These are phyloP conservation scores for Arctocebus calabarensis DNA, from an alignment of 2,797 vertebrate genomes.

Conservation along the genomic window DNA sequence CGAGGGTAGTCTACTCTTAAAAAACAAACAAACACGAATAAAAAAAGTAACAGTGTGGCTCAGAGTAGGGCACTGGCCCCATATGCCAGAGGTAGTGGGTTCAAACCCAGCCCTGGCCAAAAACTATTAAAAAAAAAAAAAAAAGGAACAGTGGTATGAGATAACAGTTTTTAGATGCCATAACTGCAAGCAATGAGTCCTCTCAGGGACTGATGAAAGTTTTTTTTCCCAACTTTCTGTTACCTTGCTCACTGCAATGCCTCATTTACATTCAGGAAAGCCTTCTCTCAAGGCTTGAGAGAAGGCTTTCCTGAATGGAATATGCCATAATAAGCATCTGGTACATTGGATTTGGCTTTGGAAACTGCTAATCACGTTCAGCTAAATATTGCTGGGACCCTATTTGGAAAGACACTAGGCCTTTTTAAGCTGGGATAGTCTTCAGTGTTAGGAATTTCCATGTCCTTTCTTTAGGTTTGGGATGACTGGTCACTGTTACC, in stretches of 20 bases:
- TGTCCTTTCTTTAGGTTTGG: constrained; percentile 32
- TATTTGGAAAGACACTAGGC: constrained; percentile 43
- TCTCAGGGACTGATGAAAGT: not conserved
- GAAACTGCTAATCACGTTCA: constrained; percentile 39
- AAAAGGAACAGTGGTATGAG: not conserved
- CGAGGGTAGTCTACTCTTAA: too few relatives aligned
- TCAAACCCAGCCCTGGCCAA: too few relatives aligned
- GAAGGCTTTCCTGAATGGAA: constrained; percentile 35
- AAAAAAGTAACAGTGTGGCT: too few relatives aligned
- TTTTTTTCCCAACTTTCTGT: not conserved
- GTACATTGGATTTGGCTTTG: constrained; percentile 20
- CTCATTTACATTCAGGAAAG: too few relatives aligned
- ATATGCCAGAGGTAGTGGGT: too few relatives aligned
- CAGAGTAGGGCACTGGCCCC: too few relatives aligned
- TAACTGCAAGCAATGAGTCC: not conserved
- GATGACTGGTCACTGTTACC: not conserved
- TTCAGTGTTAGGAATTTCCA: constrained; percentile 28
- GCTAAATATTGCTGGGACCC: not conserved
- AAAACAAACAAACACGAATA: too few relatives aligned
- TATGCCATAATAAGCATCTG: not conserved
- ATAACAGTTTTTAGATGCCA: constrained; percentile 5
- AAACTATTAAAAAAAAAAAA: not conserved
- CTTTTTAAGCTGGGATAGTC: constrained; percentile 4
- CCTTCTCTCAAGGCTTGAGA: not conserved
- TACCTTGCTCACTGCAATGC: not conserved